A percentile compares a stretch with the other conserved stretches of the same genome.
These are phyloP conservation scores for Spheniscus mendiculus DNA, from an alignment of 2,113 vertebrate genomes.

Conservation along the genomic window DNA sequence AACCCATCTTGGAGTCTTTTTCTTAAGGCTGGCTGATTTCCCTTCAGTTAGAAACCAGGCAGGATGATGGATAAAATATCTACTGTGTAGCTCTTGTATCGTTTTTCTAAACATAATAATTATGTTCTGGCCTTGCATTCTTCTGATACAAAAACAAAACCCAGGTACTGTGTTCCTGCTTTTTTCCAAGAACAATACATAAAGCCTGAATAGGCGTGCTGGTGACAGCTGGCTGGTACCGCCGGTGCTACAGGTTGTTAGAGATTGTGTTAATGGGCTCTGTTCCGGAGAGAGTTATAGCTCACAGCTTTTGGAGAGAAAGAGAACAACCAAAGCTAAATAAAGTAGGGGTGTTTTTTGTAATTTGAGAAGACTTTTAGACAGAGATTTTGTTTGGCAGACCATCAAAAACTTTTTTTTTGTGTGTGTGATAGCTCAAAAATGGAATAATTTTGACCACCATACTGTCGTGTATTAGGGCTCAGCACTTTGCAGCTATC, in stretches of 20 bases:
- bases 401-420: neutral
- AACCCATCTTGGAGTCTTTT: neutral
- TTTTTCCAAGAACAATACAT: neutral
- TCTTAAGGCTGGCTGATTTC: neutral
- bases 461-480: neutral
- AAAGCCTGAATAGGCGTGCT: neutral
- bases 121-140: neutral
- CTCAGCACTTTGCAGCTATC: neutral
- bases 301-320: neutral
- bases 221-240: neutral
- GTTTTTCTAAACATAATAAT: slow-evolving; percentile 36
- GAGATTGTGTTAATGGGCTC: neutral
- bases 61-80: neutral
- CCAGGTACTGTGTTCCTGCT: neutral
- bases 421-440: neutral
- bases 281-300: neutral
- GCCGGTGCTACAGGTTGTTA: neutral
- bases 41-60: neutral
- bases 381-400: neutral
- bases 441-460: neutral
- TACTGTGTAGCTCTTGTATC: neutral
- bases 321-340: neutral
- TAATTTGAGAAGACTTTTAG: neutral
- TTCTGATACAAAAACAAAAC: neutral
- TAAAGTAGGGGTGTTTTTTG: neutral